These are phyloP conservation scores for Steromphala cineraria DNA, from an alignment of 2,888 invertebrate genomes.

Conservation along the genomic window DNA sequence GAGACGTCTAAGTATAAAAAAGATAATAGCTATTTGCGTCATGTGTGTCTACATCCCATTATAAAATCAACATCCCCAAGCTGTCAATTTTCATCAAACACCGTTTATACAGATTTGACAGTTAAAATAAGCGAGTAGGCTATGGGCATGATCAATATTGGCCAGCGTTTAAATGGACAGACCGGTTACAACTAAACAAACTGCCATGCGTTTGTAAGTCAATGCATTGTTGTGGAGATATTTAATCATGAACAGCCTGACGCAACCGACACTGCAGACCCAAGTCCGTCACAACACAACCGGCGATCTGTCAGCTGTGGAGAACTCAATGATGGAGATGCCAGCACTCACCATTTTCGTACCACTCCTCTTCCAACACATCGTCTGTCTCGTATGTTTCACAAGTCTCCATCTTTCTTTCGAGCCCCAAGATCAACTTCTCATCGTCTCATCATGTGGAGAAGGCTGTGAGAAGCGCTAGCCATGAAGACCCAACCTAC, in stretches of 20 bases:
- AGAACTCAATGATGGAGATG: background rate
- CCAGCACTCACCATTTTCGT: constrained; percentile 55
- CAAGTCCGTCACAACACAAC: background rate
- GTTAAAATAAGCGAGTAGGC: background rate
- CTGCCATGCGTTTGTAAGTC: too few relatives aligned
- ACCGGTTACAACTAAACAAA: too few relatives aligned
- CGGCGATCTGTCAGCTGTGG: too few relatives aligned
- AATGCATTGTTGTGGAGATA: background rate
- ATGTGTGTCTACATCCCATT: background rate
- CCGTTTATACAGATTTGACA: background rate
- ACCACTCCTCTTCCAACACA: constrained; percentile 52
- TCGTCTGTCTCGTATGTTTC: constrained; percentile 40
- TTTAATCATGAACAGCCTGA: too few relatives aligned
- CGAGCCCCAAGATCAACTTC: background rate
- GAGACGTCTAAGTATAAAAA: too few relatives aligned
- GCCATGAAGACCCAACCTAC: too few relatives aligned
- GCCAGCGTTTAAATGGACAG: background rate
- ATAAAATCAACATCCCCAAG: background rate
- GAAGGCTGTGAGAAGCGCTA: too few relatives aligned
- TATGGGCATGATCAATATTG: background rate
- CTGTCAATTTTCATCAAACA: background rate
- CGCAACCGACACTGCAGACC: too few relatives aligned
- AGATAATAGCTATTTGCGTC: too few relatives aligned
- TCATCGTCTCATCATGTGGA: background rate
- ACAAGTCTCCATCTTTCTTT: constrained; percentile 31